Evolutionary conservation across 2,888 invertebrate genomes (phyloP).

Genomic region (Rhogogaster chlorosoma): DNA sequence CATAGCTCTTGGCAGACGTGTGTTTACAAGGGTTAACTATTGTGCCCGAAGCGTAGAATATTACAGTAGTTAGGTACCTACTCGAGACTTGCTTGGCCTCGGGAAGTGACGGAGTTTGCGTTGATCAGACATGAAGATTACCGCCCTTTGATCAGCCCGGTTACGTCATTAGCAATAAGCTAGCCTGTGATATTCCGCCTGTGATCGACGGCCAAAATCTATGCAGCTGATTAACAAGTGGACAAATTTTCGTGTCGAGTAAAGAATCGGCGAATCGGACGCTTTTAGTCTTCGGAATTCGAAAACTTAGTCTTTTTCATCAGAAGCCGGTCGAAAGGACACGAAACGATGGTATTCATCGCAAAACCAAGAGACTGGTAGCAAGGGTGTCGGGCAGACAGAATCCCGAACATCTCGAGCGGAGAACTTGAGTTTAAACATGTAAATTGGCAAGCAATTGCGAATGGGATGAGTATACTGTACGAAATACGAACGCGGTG

Average conservation of each 20-base stretch:
- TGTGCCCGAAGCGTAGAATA: constrained; percentile 9
- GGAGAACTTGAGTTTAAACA: not conserved
- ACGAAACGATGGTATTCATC: not conserved
- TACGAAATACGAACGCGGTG: not conserved
- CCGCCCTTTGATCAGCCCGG: constrained; percentile 18
- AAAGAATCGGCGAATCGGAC: not conserved
- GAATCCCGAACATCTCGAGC: not conserved
- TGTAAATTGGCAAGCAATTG: not conserved
- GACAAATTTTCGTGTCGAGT: not conserved
- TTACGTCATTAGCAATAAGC: not conserved
- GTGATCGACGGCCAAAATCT: not conserved
- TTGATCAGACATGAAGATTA: constrained; percentile 33
- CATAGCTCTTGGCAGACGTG: not conserved
- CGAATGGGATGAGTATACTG: not conserved
- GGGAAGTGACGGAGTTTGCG: not conserved
- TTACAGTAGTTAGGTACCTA: constrained; percentile 5
- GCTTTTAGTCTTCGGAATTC: not conserved
- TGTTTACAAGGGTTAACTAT: constrained; percentile 26
- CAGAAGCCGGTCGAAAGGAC: not conserved
- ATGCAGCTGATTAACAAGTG: not conserved
- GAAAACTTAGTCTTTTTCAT: not conserved
- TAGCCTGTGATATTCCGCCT: not conserved
- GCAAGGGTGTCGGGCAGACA: not conserved
- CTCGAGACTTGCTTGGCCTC: not conserved
- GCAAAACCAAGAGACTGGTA: not conserved